These are phyloP conservation scores for Sphenopsis melanotis DNA, from an alignment of 2,797 vertebrate species.

Conservation along the genomic window DNA sequence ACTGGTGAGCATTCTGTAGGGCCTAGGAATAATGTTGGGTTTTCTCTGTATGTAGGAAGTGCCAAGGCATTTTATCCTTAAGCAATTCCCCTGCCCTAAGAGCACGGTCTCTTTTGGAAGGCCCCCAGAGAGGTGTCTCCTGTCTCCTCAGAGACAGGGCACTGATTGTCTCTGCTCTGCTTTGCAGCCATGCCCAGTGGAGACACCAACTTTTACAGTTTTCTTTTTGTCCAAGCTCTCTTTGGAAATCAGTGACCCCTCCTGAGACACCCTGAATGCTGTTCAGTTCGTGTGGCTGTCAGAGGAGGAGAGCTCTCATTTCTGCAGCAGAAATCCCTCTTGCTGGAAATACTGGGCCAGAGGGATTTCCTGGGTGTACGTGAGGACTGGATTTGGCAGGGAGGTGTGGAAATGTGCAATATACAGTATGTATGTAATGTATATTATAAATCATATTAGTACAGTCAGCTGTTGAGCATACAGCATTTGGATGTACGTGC, in stretches of 20 bases:
- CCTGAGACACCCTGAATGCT: background rate
- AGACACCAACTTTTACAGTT: background rate
- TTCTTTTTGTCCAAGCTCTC: background rate
- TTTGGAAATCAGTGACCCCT: background rate
- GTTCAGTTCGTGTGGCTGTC: background rate
- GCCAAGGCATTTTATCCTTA: background rate
- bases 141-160: background rate
- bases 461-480: slow-evolving; percentile 53
- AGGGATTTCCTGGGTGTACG: slow-evolving; percentile 53
- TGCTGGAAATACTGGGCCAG: slow-evolving; percentile 20
- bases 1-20: background rate
- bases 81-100: background rate
- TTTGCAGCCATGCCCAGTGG: background rate
- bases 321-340: slow-evolving; percentile 19
- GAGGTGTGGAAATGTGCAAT: slow-evolving; percentile 52
- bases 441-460: slow-evolving; percentile 61
- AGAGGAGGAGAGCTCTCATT: background rate
- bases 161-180: background rate
- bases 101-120: background rate
- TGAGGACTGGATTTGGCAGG: slow-evolving; percentile 51
- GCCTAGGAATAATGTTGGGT: background rate
- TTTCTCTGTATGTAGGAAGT: background rate
- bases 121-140: background rate
- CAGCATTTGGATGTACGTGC: slow-evolving; percentile 31
- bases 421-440: slow-evolving; percentile 51